Conservation (phyloP, 2,113 vertebrate genomes). For the Arizona elegans region DNA sequence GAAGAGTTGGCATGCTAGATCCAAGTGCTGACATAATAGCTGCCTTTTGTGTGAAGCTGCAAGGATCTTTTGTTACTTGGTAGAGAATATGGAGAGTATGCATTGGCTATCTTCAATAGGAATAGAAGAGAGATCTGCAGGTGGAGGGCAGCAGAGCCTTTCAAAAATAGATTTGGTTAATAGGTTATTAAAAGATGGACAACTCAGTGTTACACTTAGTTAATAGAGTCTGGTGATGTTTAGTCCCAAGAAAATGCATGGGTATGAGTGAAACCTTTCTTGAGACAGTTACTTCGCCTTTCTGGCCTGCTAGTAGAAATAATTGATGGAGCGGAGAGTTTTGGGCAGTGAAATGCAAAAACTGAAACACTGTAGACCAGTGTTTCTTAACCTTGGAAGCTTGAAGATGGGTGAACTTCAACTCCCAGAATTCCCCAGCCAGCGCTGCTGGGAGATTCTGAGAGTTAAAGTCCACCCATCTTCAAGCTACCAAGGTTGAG, state of each 20-base stretch:
- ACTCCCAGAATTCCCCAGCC: too few species aligned
- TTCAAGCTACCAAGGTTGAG: too few species aligned
- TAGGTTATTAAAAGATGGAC: not conserved
- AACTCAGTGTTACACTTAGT: not conserved
- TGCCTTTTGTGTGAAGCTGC: not conserved
- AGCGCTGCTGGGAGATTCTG: too few species aligned
- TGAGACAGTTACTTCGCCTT: not conserved
- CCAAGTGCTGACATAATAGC: not conserved
- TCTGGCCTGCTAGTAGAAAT: not conserved
- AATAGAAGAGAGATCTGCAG: not conserved
- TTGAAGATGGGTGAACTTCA: too few species aligned
- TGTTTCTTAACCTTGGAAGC: too few species aligned
- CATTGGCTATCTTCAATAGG: not conserved
- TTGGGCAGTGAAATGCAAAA: not conserved
- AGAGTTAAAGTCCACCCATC: too few species aligned
- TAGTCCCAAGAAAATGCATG: not conserved
- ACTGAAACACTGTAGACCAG: not conserved
- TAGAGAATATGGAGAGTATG: not conserved
- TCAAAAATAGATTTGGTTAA: not conserved
- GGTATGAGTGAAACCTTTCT: not conserved
- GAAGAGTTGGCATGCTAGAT: not conserved
- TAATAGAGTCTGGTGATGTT: not conserved
- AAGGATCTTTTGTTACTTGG: not conserved
- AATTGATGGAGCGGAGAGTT: not conserved
- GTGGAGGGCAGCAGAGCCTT: not conserved